Conservation (phyloP, 2,797 vertebrate species). For the Danio aesculapii region DNA sequence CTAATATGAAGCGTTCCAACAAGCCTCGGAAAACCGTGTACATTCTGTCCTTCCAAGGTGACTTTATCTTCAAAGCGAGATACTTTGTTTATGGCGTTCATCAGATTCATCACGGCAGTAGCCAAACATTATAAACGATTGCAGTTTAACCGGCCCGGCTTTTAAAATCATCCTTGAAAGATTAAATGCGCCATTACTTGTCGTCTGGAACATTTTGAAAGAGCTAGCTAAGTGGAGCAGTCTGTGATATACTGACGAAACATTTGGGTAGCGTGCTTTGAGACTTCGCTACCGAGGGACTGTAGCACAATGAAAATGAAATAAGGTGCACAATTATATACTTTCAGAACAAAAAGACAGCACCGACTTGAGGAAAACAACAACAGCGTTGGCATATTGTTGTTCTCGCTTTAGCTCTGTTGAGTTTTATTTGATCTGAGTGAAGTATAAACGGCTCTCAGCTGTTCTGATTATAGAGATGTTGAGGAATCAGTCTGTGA, state of each 20-base stretch:
- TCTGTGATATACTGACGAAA: slow-evolving; percentile 1
- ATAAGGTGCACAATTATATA: slow-evolving; percentile 25
- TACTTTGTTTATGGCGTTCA: not conserved
- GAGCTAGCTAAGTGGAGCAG: not conserved
- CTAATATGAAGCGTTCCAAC: not conserved
- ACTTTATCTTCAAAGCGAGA: not conserved
- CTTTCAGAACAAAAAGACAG: slow-evolving; percentile 30
- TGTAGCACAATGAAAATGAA: slow-evolving; percentile 6
- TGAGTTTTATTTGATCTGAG: slow-evolving; percentile 41
- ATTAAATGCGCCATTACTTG: slow-evolving; percentile 3
- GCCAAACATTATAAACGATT: slow-evolving; percentile 11
- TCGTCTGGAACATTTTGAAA: slow-evolving; percentile 8
- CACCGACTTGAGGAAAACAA: slow-evolving; percentile 9
- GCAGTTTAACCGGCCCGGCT: not conserved
- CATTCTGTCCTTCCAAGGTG: not conserved
- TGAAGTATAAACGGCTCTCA: slow-evolving; percentile 27
- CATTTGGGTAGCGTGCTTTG: not conserved
- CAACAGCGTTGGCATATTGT: not conserved
- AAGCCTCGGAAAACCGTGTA: not conserved
- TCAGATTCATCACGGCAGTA: not conserved
- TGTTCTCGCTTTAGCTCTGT: slow-evolving; percentile 27
- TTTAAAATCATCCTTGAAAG: slow-evolving; percentile 13
- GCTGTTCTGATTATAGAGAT: slow-evolving; percentile 31
- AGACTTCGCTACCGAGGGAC: not conserved
- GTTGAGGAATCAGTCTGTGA: slow-evolving; percentile 32